These are phyloP conservation scores for Lypha dubia DNA, from an alignment of 2,888 invertebrate species.

Conservation along the genomic window DNA sequence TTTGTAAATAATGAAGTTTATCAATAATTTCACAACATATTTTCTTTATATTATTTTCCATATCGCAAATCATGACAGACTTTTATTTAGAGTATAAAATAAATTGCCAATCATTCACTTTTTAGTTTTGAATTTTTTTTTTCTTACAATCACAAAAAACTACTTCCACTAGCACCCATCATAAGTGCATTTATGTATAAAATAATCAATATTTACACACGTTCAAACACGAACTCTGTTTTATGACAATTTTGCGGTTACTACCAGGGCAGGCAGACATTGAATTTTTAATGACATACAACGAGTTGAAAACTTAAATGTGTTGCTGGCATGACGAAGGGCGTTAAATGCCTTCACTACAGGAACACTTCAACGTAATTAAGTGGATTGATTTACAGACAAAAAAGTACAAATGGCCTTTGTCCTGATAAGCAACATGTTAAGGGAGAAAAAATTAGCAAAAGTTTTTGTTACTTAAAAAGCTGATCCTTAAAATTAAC, in stretches of 20 bases:
- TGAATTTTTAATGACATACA: constrained; percentile 5
- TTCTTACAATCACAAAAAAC: background rate
- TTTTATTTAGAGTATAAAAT: constrained; percentile 16
- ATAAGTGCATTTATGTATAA: background rate
- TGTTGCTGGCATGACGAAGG: background rate
- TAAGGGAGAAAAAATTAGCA: background rate
- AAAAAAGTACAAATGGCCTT: too few species aligned
- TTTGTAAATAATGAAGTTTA: too few species aligned
- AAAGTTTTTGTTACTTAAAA: too few species aligned
- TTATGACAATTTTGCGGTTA: background rate
- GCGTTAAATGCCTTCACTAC: background rate
- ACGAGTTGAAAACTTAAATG: constrained; percentile 12
- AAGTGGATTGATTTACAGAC: constrained; percentile 6
- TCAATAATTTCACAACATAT: too few species aligned
- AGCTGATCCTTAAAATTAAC: too few species aligned
- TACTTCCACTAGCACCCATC: background rate
- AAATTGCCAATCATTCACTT: constrained; percentile 40
- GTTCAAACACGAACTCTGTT: background rate
- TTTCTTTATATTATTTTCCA: background rate
- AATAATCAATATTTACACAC: constrained; percentile 27
- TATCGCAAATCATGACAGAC: background rate
- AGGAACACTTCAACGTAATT: constrained; percentile 31
- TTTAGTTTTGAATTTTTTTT: background rate
- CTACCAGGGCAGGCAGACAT: background rate
- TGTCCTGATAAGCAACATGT: background rate